These are phyloP conservation scores for Elgonia sp. DNA, from an alignment of 2,888 invertebrate genomes.

Conservation along the genomic window DNA sequence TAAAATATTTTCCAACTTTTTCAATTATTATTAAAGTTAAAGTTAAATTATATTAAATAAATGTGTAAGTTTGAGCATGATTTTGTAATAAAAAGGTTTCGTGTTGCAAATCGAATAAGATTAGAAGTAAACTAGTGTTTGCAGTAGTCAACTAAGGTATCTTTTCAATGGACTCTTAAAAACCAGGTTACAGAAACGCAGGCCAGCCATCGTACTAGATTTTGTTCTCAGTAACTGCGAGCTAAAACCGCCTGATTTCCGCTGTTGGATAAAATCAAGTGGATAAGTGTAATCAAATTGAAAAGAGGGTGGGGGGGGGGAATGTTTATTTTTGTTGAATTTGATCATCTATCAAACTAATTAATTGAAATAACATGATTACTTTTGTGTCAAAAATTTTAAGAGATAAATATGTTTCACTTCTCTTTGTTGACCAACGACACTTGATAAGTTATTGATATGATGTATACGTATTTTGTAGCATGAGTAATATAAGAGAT, in stretches of 20 bases:
- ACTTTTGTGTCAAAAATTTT: no score
- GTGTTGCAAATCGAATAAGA: constrained; percentile 14
- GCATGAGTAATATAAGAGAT: constrained; percentile 35
- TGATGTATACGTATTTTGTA: background rate
- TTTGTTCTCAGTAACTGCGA: constrained; percentile 38
- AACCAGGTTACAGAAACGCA: constrained; percentile 61
- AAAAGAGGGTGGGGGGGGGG: no score
- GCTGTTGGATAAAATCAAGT: constrained; percentile 28
- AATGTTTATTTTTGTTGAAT: background rate
- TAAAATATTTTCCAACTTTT: no score
- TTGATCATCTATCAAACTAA: background rate
- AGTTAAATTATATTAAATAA: no score
- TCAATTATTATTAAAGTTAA: no score
- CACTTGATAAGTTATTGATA: constrained; percentile 43
- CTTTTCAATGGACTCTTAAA: constrained; percentile 55
- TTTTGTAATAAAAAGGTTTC: no score
- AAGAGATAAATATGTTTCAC: background rate
- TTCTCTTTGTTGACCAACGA: constrained; percentile 29
- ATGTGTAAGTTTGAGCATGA: no score
- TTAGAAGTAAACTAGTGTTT: constrained; percentile 41
- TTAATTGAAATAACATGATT: no score
- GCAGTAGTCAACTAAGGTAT: constrained; percentile 50
- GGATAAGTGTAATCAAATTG: background rate
- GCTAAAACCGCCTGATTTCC: constrained; percentile 41
- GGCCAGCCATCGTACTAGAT: constrained; percentile 47